Evolutionary conservation across 1,140 invertebrate species (phyloP).

Genomic region (Panonychus citri): DNA sequence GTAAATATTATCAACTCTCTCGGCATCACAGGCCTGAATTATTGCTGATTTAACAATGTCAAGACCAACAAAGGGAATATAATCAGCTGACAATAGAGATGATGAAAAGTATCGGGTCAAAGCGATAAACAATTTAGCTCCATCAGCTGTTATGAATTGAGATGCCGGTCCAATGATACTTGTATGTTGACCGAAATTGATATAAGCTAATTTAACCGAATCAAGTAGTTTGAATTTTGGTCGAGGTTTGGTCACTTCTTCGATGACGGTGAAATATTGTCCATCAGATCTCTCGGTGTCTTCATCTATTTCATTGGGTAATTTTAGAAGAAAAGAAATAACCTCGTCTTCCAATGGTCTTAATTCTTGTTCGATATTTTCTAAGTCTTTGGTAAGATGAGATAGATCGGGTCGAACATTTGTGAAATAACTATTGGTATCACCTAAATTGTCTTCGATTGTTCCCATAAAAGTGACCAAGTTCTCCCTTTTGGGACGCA

Average conservation of each 20-base stretch:
- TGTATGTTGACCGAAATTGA: constrained; percentile 1
- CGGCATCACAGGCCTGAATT: neutral
- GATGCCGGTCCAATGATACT: constrained; percentile 7
- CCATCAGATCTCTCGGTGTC: too few relatives aligned
- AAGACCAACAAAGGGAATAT: constrained; percentile 2
- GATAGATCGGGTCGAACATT: neutral
- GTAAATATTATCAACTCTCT: neutral
- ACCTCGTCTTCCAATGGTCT: neutral
- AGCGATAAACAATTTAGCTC: neutral
- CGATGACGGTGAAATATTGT: neutral
- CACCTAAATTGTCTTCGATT: neutral
- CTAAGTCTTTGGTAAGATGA: neutral
- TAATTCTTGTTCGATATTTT: neutral
- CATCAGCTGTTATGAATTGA: neutral
- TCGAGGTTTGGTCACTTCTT: neutral
- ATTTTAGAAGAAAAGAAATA: neutral
- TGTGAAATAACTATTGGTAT: neutral
- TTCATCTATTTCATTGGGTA: neutral
- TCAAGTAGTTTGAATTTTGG: neutral
- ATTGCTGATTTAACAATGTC: constrained; percentile 9
- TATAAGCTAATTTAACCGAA: constrained; percentile 2
- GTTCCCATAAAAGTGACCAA: neutral
- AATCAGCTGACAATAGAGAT: neutral
- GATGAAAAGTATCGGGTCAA: neutral
- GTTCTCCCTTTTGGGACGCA: neutral